Base-by-base conservation (phyloP, 1,140 invertebrate genomes). In the Drosophila ercepeae region DNA sequence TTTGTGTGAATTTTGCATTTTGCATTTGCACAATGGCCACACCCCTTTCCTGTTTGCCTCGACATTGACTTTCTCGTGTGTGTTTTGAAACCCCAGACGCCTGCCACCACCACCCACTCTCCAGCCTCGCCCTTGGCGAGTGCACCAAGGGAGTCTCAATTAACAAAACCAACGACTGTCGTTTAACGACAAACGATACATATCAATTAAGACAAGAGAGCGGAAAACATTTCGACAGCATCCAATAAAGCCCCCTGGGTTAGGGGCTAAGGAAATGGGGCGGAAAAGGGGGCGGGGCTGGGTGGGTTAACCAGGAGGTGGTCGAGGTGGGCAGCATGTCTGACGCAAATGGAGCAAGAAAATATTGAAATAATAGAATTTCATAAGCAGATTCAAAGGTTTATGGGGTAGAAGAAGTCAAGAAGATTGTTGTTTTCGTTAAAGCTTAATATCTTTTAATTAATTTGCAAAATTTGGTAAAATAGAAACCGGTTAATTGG, bases 151-250 rank as follows among this genome's bases (percentile, higher is more conserved):
- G 48, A 54, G 27, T 29, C 5, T 64, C 49, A 53, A 75, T 55
- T 65, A 64, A 57, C 46, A 32, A 72, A 60, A 75, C 45, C 42
- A 67, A 55, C 42, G 29, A 32, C 44, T 34, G 55, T 49, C 45
- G 61, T 65, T 65, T 39, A 64, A 51, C 67, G 48, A 64, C 71
- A 81, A 75, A 71, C 77, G 77, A 79, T 79, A 79, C 77, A 79
- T 81, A 81, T 79, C 77, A 79, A 79, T 79, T 79, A 71, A 79
- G 71, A 39, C 25, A 25, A 23, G 58, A 23, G 46, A 7, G 36
- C 19, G 21, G 48, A 14, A 49, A 57, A 23, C 27, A 57, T 79
- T 79, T 79, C 76, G 64, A 79, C 75, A 78, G 75, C 70, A 70
- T 64, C 76, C 75, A 79, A 75, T 78, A 64, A 69, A 57, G 16